Conservation (phyloP, 2,888 invertebrate species). For the Vesta saturnalis region DNA sequence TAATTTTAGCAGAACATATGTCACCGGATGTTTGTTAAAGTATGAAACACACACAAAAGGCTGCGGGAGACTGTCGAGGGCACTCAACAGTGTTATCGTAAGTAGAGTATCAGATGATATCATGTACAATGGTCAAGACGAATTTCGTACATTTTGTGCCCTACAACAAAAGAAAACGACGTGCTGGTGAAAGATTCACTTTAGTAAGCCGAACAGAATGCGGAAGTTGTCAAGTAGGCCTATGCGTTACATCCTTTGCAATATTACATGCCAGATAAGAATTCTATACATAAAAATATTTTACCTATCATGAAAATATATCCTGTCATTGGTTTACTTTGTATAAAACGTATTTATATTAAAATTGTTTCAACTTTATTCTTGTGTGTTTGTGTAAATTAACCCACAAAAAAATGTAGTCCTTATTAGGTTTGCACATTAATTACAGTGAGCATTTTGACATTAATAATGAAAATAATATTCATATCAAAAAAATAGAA, state of each 20-base stretch:
- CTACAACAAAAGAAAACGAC: not conserved
- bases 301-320: too few relatives aligned
- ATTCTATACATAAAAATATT: too few relatives aligned
- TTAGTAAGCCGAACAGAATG: not conserved
- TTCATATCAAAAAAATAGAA: too few relatives aligned
- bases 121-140: not conserved
- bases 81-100: constrained; percentile 8
- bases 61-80: not conserved
- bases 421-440: too few relatives aligned
- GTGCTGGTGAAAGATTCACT: not conserved
- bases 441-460: too few relatives aligned
- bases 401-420: too few relatives aligned
- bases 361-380: too few relatives aligned
- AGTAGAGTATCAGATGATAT: not conserved
- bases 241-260: not conserved
- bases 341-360: too few relatives aligned
- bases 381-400: too few relatives aligned
- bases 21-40: not conserved
- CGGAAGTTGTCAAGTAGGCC: not conserved
- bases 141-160: not conserved
- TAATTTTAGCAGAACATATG: not conserved
- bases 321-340: too few relatives aligned
- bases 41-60: not conserved
- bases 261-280: too few relatives aligned
- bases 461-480: too few relatives aligned